These are phyloP conservation scores for Enteromius unitaeniatus DNA, from an alignment of 2,797 vertebrate species.

Conservation along the genomic window DNA sequence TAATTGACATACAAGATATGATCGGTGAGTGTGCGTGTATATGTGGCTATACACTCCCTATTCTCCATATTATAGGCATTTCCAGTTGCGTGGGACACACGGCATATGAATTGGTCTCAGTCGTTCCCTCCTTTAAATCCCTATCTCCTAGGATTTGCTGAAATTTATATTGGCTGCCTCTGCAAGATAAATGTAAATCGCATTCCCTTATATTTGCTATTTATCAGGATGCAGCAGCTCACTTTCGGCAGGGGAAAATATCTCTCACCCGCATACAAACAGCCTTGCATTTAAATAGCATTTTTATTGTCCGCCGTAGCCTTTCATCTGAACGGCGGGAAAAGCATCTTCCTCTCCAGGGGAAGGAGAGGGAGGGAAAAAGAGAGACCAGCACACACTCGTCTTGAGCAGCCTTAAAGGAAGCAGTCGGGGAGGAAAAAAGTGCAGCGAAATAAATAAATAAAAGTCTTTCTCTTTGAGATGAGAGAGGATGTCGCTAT, in stretches of 20 bases:
- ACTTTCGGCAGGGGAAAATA: slow-evolving; percentile 83
- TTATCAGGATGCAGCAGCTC: slow-evolving; percentile 86
- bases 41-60: slow-evolving; percentile 59
- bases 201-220: slow-evolving; percentile 86
- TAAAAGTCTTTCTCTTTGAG: slow-evolving; percentile 72
- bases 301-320: slow-evolving; percentile 84
- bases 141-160: slow-evolving; percentile 86
- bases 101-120: slow-evolving; percentile 80
- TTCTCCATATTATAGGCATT: slow-evolving; percentile 77
- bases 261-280: slow-evolving; percentile 85
- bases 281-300: slow-evolving; percentile 88
- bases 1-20: slow-evolving; percentile 76
- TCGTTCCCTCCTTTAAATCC: slow-evolving; percentile 79
- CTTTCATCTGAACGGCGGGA: slow-evolving; percentile 77
- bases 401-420: slow-evolving; percentile 56
- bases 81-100: slow-evolving; percentile 79
- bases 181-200: slow-evolving; percentile 88
- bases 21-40: slow-evolving; percentile 63
- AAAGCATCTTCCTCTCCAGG: slow-evolving; percentile 64
- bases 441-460: slow-evolving; percentile 62
- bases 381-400: slow-evolving; percentile 34
- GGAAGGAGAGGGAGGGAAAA: slow-evolving; percentile 35
- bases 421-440: slow-evolving; percentile 59
- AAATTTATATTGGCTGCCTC: slow-evolving; percentile 87
- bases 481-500: slow-evolving; percentile 64